Base-by-base conservation (phyloP, 1,140 invertebrate species). In the Pachyrhynchus sulphureomaculatus region DNA sequence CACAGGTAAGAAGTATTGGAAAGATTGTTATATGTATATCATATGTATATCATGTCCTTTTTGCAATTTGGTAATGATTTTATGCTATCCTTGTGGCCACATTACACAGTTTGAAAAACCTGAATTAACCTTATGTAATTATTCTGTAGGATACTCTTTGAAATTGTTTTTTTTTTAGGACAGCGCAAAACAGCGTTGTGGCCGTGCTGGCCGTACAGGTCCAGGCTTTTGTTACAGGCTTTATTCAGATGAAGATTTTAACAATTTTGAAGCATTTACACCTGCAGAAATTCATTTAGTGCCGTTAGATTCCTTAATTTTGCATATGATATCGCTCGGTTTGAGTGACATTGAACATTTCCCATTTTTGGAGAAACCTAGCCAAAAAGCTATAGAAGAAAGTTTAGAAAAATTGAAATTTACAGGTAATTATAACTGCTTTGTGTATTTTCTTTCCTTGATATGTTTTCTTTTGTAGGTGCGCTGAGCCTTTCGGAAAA, bases 321-420 rank as follows among this genome's bases (percentile, higher is more conserved):
- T 99, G 15, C 90, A 98, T 74, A 96, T 99, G 93, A 88, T 97
- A 34, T 87, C 95, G 0, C 89, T 99, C 82, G 96, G 96, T 0
- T 81, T 99, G 21, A 91, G 87, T 41, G 91, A 98, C 80, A 89
- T 91, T 8, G 80, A 92, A 32, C 86, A 90, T 70, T 99, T 99
- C 81, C 96, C 96, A 1, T 99, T 98, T 75, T 86, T 99, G 34
- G 96, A 99, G 78, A 82, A 91, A 20, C 97, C 97, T 12, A 81
- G 85, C 12, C 72, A 82, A 18, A 86, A 92, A 34, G 89, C 83
- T 41, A 84, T 99, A 48, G 95, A 98, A 76, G 90, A 91, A 73
- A 88, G 95, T 0, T 81, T 99, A 52, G 75, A 88, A 34, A 88
- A 88, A 42, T 78, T 99, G 9, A 95, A 95, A 79, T 90, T 95